These are phyloP conservation scores for Hycleus cichorii DNA, from an alignment of 1,140 invertebrate species.

Conservation along the genomic window DNA sequence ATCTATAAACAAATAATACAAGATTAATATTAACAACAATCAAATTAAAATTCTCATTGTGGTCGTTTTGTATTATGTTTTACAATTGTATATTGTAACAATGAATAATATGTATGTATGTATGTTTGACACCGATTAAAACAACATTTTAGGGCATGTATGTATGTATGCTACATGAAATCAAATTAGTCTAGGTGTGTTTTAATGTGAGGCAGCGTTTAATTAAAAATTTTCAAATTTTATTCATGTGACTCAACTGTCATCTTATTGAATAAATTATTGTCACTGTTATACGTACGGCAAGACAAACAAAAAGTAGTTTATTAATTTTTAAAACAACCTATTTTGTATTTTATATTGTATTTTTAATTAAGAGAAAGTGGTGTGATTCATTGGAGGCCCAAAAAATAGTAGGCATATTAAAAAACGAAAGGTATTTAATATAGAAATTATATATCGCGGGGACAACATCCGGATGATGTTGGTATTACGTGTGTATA, in stretches of 20 bases:
- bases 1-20: neutral
- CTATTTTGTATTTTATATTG: neutral
- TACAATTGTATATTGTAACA: neutral
- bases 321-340: neutral
- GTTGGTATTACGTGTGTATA: no score
- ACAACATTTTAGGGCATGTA: neutral
- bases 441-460: no score
- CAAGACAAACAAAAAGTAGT: neutral
- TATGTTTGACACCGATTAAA: neutral
- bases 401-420: neutral
- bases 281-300: neutral
- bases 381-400: neutral
- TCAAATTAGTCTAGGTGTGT: neutral
- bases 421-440: neutral
- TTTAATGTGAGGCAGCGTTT: neutral
- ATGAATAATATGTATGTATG: neutral
- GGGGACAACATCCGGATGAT: no score
- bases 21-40: neutral
- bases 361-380: neutral
- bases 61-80: neutral
- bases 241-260: constrained; percentile 7
- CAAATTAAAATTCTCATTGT: neutral
- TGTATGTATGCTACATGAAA: neutral
- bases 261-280: no score
- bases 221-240: constrained; percentile 3